Conservation (phyloP, 2,888 invertebrate genomes). For the Xylota segnis region DNA sequence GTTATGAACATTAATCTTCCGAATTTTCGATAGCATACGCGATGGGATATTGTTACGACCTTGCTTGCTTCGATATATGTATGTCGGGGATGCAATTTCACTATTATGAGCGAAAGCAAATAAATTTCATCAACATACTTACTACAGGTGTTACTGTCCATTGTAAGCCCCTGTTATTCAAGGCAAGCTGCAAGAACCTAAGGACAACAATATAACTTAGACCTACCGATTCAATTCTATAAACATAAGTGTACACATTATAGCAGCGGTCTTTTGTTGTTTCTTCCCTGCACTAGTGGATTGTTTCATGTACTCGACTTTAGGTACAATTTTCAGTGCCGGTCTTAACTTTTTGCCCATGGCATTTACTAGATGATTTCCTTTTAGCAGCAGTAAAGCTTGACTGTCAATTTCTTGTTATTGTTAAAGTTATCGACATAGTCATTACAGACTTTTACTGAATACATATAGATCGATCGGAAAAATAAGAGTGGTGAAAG, state of each 20-base stretch:
- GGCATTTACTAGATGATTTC: constrained; percentile 96
- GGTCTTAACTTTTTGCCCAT: constrained; percentile 98
- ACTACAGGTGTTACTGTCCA: too few species aligned
- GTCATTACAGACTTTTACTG: constrained; percentile 93
- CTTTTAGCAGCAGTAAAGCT: constrained; percentile 95
- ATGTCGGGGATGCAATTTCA: too few species aligned
- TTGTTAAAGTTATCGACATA: constrained; percentile 97
- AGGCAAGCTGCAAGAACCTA: too few species aligned
- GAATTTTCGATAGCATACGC: too few species aligned
- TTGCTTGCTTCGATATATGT: too few species aligned
- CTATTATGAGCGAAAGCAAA: too few species aligned
- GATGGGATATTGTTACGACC: too few species aligned
- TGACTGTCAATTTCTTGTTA: constrained; percentile 98
- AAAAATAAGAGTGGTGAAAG: too few species aligned
- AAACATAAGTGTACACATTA: too few species aligned
- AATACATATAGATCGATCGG: constrained; percentile 96
- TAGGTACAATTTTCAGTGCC: constrained; percentile 97
- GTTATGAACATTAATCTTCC: too few species aligned
- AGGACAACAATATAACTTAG: constrained; percentile 27
- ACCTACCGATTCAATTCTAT: constrained; percentile 10
- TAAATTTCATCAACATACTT: too few species aligned
- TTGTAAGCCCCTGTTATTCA: too few species aligned
- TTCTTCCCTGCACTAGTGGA: constrained; percentile 77
- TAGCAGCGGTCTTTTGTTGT: constrained; percentile 42
- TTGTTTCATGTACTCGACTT: constrained; percentile 91